phyloP scores from a whole-genome alignment of 2,113 vertebrate genomes.

The Martes martes region DNA sequence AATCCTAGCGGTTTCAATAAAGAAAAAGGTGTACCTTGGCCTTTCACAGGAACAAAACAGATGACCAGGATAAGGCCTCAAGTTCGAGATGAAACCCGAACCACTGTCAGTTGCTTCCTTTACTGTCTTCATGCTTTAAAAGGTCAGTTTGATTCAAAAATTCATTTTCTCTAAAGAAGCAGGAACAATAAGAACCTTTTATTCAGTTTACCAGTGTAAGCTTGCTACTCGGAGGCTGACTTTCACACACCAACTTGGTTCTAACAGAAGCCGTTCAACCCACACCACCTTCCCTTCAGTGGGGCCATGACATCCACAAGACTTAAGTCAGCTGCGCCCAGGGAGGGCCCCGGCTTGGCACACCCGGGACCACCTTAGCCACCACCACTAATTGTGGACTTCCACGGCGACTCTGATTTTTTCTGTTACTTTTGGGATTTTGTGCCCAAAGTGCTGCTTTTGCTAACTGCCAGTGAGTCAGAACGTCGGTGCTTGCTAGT shows the following conservation, averaged over 20 bases:
- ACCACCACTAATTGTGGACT: neutral
- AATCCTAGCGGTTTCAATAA: neutral
- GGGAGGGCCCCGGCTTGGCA: neutral
- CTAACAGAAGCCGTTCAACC: neutral
- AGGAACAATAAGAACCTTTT: neutral
- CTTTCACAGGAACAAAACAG: neutral
- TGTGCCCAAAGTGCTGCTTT: neutral
- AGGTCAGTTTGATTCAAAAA: neutral
- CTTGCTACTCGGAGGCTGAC: neutral
- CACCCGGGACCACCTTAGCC: neutral
- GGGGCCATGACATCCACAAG: no score
- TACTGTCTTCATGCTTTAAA: neutral
- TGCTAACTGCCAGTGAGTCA: neutral
- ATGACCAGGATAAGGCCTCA: neutral
- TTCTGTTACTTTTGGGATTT: neutral
- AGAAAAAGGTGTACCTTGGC: neutral
- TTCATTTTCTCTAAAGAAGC: neutral
- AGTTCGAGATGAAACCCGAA: neutral
- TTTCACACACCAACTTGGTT: neutral
- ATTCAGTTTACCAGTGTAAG: neutral
- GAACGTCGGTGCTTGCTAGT: fast-evolving
- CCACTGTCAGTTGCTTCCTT: neutral
- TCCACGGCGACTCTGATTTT: neutral
- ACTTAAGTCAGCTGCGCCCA: no score
- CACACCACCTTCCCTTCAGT: neutral